phyloP scores from a whole-genome alignment of 2,888 invertebrate species.

The Meganola albula region DNA sequence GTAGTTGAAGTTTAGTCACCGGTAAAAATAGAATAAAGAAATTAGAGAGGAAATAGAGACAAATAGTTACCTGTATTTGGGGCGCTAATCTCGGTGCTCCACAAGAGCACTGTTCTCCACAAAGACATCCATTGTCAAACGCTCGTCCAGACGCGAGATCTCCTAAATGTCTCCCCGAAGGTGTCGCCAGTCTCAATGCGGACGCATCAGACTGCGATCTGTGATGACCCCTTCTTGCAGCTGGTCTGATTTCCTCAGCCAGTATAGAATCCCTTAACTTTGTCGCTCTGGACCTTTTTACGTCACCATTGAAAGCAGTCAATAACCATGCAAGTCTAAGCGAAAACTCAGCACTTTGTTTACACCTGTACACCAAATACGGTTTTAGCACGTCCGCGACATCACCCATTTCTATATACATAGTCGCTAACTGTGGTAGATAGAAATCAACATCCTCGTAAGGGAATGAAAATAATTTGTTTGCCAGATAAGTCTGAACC shows the following conservation, averaged over 20 bases:
- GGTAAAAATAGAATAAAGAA: too few relatives aligned
- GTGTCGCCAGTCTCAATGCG: slow-evolving; percentile 76
- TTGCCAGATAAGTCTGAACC: slow-evolving; percentile 97
- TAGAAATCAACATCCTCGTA: slow-evolving; percentile 97
- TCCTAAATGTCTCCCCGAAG: slow-evolving; percentile 85
- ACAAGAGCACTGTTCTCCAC: slow-evolving; percentile 86
- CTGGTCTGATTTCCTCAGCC: slow-evolving; percentile 69
- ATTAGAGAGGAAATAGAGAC: too few relatives aligned
- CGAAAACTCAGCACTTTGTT: slow-evolving; percentile 96
- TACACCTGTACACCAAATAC: slow-evolving; percentile 81
- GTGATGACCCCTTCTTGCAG: slow-evolving; percentile 69
- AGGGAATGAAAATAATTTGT: slow-evolving; percentile 97
- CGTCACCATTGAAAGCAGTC: slow-evolving; percentile 92
- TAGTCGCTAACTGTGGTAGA: slow-evolving; percentile 97
- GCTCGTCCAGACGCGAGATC: slow-evolving; percentile 96
- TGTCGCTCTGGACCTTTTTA: slow-evolving; percentile 57
- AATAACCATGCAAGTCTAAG: slow-evolving; percentile 97
- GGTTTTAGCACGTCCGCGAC: slow-evolving; percentile 87
- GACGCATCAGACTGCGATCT: slow-evolving; percentile 90
- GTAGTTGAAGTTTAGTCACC: too few relatives aligned
- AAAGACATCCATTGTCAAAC: slow-evolving; percentile 97
- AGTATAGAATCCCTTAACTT: slow-evolving; percentile 65
- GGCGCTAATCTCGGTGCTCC: slow-evolving; percentile 70
- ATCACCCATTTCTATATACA: slow-evolving; percentile 99
- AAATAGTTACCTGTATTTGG: slow-evolving; percentile 57